phyloP scores from a whole-genome alignment of 1,140 invertebrate genomes.

The Macrobrachium nipponense region DNA sequence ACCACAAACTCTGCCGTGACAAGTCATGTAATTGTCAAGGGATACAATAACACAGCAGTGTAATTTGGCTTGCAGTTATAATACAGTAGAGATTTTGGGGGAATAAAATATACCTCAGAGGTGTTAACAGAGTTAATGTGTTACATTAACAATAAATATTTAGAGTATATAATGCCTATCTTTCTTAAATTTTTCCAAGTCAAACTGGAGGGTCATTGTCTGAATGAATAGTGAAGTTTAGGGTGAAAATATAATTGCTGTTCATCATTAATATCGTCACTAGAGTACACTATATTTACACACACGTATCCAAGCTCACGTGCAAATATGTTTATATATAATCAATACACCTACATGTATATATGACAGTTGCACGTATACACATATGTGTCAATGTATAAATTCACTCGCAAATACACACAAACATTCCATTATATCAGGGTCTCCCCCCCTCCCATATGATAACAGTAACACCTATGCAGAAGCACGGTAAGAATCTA shows the following conservation, averaged over 20 bases:
- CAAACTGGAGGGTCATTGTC: not conserved
- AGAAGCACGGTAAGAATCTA: not conserved
- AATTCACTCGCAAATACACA: not conserved
- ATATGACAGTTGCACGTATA: not conserved
- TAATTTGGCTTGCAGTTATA: too few species aligned
- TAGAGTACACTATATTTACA: not conserved
- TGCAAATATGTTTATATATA: not conserved
- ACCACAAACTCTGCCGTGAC: too few species aligned
- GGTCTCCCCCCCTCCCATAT: not conserved
- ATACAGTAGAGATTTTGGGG: too few species aligned
- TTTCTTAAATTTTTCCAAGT: too few species aligned
- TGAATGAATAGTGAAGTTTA: not conserved
- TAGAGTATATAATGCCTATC: too few species aligned
- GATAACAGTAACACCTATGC: not conserved
- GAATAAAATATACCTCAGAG: too few species aligned
- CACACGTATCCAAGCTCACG: not conserved
- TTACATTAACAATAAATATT: too few species aligned
- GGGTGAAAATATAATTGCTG: not conserved
- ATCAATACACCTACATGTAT: not conserved
- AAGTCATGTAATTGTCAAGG: too few species aligned
- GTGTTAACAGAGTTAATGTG: too few species aligned
- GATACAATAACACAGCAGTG: too few species aligned
- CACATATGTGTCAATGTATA: not conserved
- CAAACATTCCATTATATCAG: not conserved
- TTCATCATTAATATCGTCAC: not conserved